Evolutionary conservation across 2,113 vertebrate genomes (phyloP).

Genomic region (Cryptotis parvus): DNA sequence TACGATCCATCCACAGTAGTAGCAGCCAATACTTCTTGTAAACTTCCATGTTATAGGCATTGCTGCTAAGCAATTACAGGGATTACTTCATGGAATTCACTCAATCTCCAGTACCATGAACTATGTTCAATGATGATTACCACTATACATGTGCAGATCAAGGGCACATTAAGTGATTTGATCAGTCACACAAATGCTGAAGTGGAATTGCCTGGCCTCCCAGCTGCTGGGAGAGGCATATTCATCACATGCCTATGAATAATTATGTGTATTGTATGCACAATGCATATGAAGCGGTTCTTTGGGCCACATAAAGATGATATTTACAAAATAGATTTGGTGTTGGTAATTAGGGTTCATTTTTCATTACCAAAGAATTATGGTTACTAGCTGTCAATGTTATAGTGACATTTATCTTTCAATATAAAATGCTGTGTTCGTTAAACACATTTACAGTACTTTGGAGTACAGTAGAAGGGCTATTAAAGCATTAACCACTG

Average conservation of each 20-base stretch:
- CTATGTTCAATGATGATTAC: background rate
- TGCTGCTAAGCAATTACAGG: background rate
- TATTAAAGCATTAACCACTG: background rate
- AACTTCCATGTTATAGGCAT: background rate
- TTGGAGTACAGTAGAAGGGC: fast-evolving
- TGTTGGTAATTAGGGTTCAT: background rate
- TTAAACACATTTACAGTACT: background rate
- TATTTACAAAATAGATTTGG: background rate
- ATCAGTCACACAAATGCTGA: background rate
- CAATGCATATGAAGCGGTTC: background rate
- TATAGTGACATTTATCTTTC: background rate
- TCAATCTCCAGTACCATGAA: background rate
- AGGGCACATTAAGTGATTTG: background rate
- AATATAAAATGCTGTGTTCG: constrained; percentile 6
- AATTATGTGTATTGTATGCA: background rate
- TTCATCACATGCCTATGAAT: background rate
- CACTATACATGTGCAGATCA: background rate
- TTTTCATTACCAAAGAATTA: constrained; percentile 15
- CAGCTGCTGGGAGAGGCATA: background rate
- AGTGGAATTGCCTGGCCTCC: background rate
- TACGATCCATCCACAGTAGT: too few species aligned
- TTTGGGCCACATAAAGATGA: background rate
- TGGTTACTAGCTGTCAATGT: background rate
- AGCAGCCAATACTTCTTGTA: background rate
- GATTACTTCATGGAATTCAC: background rate